Conservation (phyloP, 1,140 invertebrate species). For the Zaprionus davidi region DNA sequence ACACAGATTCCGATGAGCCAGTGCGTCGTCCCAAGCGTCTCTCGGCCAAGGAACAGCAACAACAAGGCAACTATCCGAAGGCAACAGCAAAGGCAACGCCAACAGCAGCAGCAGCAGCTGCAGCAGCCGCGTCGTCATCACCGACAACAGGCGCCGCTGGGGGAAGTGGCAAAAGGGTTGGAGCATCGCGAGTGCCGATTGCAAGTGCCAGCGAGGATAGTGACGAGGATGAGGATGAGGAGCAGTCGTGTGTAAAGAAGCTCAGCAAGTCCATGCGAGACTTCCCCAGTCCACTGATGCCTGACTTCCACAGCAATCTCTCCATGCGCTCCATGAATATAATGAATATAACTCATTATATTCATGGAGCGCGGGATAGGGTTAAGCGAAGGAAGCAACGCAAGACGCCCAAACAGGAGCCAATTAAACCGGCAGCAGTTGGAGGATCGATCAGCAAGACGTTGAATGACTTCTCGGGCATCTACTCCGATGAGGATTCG, state of each 20-base stretch:
- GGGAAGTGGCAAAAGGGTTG: constrained; percentile 9
- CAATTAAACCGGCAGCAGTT: background rate
- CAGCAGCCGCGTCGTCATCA: constrained; percentile 20
- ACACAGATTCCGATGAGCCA: constrained; percentile 86
- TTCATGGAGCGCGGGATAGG: too few species aligned
- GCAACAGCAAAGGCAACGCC: constrained; percentile 15
- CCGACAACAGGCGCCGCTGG: constrained; percentile 25
- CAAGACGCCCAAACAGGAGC: background rate
- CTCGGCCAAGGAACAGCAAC: constrained; percentile 32
- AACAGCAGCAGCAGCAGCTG: background rate
- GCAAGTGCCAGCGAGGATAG: constrained; percentile 52
- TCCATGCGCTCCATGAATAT: too few species aligned
- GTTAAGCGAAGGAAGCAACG: background rate
- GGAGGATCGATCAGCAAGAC: background rate
- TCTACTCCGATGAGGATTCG: constrained; percentile 79
- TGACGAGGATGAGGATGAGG: constrained; percentile 61
- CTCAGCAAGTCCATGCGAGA: too few species aligned
- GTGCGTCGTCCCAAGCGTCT: constrained; percentile 84
- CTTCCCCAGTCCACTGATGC: too few species aligned
- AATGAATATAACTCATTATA: too few species aligned
- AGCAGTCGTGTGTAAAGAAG: constrained; percentile 2
- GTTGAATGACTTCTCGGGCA: background rate
- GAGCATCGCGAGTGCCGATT: background rate
- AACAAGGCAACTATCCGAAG: constrained; percentile 21
- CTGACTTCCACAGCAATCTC: too few species aligned